These are phyloP conservation scores for Dynastes tityus DNA, from an alignment of 2,888 invertebrate genomes.

Conservation along the genomic window DNA sequence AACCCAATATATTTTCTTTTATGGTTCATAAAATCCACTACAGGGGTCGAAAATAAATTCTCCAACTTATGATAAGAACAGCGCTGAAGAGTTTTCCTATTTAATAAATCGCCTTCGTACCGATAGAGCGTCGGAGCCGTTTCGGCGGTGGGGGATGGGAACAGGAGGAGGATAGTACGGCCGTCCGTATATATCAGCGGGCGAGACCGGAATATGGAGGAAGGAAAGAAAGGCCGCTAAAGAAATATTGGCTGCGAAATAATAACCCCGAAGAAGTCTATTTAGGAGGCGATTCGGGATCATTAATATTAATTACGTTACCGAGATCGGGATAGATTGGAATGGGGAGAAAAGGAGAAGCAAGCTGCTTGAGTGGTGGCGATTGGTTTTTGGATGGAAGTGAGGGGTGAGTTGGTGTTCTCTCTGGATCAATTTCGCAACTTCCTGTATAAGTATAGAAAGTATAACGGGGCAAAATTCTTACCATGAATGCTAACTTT, in stretches of 20 bases:
- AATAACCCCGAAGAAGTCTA: constrained; percentile 56
- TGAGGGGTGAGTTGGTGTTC: neutral
- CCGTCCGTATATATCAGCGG: neutral
- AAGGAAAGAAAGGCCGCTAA: constrained; percentile 20
- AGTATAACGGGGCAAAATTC: no score
- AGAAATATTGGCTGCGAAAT: constrained; percentile 46
- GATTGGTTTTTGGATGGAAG: neutral
- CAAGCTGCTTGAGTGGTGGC: neutral
- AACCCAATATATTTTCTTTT: constrained; percentile 49
- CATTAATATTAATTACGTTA: constrained; percentile 62
- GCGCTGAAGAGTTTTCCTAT: constrained; percentile 43
- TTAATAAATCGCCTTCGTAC: constrained; percentile 32
- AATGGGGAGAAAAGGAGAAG: neutral
- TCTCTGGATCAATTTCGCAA: no score
- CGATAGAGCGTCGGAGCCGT: constrained; percentile 4
- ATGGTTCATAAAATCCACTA: constrained; percentile 47
- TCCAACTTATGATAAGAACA: constrained; percentile 48
- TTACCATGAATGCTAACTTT: no score
- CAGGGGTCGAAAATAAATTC: constrained; percentile 48
- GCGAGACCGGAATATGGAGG: constrained; percentile 16
- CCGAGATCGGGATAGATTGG: neutral
- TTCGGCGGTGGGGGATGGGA: neutral
- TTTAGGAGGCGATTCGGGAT: constrained; percentile 59
- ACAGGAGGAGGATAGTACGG: neutral
- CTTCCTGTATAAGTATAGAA: no score